Percentiles rank a stretch among this genome's conserved stretches.
Conservation (phyloP, 37 sponge, comb jelly and placozoan species). For the Theonella swinhoei region DNA sequence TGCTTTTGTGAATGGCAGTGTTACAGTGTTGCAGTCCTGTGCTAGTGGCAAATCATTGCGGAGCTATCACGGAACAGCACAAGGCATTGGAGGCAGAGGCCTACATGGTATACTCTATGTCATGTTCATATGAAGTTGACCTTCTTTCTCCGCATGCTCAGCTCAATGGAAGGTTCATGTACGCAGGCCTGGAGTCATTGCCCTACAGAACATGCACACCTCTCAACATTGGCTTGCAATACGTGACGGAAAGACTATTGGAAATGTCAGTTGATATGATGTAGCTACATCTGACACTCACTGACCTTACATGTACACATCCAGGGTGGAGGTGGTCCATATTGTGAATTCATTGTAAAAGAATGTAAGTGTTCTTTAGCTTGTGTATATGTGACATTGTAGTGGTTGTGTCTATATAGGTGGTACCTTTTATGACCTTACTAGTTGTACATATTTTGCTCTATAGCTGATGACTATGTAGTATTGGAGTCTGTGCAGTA, state of each 20-base stretch:
- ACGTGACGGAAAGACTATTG: slow-evolving; percentile 39
- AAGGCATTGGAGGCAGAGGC: slow-evolving; percentile 4
- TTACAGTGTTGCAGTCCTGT: slow-evolving; percentile 4
- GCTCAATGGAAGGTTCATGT: slow-evolving; percentile 63
- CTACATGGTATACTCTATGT: background rate
- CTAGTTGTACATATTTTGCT: too few species aligned
- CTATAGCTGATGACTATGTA: background rate
- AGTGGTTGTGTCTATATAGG: too few species aligned
- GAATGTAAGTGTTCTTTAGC: too few species aligned
- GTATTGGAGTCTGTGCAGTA: slow-evolving; percentile 45
- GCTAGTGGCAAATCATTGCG: slow-evolving; percentile 18
- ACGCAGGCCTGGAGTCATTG: slow-evolving; percentile 47
- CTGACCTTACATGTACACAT: background rate
- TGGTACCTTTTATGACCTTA: too few species aligned
- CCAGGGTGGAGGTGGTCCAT: slow-evolving; percentile 66
- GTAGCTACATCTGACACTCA: background rate
- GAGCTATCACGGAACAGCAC: slow-evolving; percentile 2
- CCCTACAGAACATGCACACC: slow-evolving; percentile 60
- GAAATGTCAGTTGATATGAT: slow-evolving; percentile 28
- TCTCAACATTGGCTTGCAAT: slow-evolving; percentile 43
- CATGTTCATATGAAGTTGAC: too few species aligned
- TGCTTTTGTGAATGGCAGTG: background rate
- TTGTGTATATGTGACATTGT: too few species aligned
- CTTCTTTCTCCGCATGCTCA: too few species aligned
- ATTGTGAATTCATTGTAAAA: slow-evolving; percentile 39